Conservation (phyloP, 1,140 invertebrate genomes). For the Melipona quadrifasciata region DNA sequence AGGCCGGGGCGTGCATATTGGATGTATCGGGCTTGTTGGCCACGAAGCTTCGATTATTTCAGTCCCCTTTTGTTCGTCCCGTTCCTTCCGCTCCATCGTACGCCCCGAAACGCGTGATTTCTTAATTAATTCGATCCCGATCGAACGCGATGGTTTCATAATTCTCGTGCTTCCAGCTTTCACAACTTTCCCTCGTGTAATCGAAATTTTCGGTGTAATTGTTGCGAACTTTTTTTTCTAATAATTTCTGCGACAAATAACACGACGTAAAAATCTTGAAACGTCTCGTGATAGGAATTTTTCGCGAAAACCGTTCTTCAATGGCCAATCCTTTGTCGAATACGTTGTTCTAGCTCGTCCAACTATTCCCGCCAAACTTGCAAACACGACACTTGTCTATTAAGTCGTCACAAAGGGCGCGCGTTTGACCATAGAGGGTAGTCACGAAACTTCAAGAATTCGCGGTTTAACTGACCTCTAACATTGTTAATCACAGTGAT, state of each 20-base stretch:
- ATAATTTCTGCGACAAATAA: too few species aligned
- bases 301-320: neutral
- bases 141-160: neutral
- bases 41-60: slow-evolving; percentile 55
- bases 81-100: slow-evolving; percentile 36
- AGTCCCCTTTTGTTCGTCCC: slow-evolving; percentile 43
- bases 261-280: neutral
- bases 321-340: too few species aligned
- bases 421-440: neutral
- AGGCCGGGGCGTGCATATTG: slow-evolving; percentile 55
- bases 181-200: too few species aligned
- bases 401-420: slow-evolving; percentile 3
- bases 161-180: too few species aligned
- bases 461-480: slow-evolving; percentile 6
- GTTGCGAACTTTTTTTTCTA: too few species aligned
- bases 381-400: slow-evolving; percentile 27
- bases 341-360: neutral
- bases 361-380: neutral
- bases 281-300: neutral
- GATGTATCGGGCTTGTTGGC: slow-evolving; percentile 53
- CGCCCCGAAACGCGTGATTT: neutral
- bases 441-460: slow-evolving; percentile 25
- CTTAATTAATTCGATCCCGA: slow-evolving; percentile 32
- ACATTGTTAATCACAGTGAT: neutral
- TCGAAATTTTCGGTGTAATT: too few species aligned